Conservation (phyloP, 2,797 vertebrate genomes). For the Sternotherus odoratus region DNA sequence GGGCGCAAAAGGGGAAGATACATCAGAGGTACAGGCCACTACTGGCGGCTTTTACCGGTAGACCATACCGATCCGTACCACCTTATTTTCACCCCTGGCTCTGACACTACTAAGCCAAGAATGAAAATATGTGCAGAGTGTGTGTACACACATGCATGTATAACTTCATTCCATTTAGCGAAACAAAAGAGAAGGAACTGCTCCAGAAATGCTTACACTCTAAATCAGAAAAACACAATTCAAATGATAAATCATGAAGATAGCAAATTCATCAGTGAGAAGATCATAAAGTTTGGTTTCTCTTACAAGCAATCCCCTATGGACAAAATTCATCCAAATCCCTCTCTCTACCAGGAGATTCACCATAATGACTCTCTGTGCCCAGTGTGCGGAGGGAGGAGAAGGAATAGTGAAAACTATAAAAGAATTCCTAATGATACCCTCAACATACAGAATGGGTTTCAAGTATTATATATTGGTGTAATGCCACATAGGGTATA, state of each 20-base stretch:
- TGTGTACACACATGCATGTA: fast-evolving
- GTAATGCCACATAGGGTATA: background rate
- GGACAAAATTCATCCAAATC: background rate
- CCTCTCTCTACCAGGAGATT: background rate
- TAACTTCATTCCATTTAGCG: background rate
- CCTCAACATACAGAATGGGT: background rate
- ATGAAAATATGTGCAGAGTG: background rate
- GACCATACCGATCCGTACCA: too few species aligned
- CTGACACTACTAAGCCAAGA: background rate
- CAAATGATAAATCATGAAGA: background rate
- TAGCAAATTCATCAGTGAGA: background rate
- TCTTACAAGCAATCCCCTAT: background rate
- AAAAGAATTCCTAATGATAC: fast-evolving
- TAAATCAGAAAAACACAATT: background rate
- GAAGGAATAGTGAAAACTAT: background rate
- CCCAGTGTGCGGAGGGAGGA: background rate
- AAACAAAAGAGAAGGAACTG: fast-evolving
- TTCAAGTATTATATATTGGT: fast-evolving
- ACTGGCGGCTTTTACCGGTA: too few species aligned
- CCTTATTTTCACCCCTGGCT: background rate
- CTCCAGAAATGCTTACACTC: background rate
- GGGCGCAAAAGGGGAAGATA: too few species aligned
- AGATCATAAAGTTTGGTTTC: background rate
- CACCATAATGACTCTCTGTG: background rate
- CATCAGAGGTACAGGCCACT: too few species aligned